Conservation (phyloP, 2,797 vertebrate species). For the Artibeus lituratus region DNA sequence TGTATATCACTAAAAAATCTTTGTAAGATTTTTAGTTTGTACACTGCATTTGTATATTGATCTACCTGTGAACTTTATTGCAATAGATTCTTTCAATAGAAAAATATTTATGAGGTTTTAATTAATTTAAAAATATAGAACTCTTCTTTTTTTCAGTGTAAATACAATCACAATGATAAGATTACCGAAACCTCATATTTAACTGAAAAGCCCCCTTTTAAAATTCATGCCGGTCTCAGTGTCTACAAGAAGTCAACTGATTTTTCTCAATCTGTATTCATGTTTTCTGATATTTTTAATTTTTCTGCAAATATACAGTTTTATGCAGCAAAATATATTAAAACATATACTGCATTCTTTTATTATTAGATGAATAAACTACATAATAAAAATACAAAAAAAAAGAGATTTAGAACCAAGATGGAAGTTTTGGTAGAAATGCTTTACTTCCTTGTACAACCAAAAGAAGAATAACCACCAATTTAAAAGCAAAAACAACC, state of each 20-base stretch:
- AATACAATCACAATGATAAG: not conserved
- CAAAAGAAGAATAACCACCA: too few species aligned
- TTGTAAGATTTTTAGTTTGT: not conserved
- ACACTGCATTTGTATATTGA: not conserved
- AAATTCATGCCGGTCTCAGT: not conserved
- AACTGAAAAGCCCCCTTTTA: slow-evolving; percentile 14
- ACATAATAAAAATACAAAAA: not conserved
- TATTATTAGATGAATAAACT: not conserved
- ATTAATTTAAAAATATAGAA: not conserved
- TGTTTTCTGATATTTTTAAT: not conserved
- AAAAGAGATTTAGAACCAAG: too few species aligned
- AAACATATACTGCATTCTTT: not conserved
- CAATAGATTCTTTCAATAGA: not conserved
- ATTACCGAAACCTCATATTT: not conserved
- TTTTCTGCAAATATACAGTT: not conserved
- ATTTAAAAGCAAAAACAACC: too few species aligned
- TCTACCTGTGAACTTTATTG: not conserved
- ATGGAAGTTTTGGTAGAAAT: too few species aligned
- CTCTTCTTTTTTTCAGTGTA: not conserved
- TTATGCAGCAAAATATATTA: not conserved
- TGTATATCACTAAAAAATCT: not conserved
- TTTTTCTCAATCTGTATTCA: not conserved
- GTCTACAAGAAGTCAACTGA: not conserved
- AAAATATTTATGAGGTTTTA: not conserved
- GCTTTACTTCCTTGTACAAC: too few species aligned